Conservation (phyloP, 2,888 invertebrate species). For the Acronicta leporina region DNA sequence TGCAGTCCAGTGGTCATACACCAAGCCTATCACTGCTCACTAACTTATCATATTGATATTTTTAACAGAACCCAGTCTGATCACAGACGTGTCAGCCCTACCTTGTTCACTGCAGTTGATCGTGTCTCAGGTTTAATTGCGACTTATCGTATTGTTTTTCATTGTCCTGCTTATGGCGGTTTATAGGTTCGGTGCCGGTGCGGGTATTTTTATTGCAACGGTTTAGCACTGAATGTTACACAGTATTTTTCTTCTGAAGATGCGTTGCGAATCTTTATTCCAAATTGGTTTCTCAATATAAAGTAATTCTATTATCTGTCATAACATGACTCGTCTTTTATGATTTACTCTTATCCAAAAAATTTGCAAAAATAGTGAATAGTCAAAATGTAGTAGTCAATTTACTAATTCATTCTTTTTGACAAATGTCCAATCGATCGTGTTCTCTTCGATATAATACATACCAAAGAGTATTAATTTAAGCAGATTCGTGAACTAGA, state of each 20-base stretch:
- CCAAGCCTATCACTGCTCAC: no score
- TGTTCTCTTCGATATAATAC: slow-evolving; percentile 6
- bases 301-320: no score
- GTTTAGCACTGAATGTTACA: slow-evolving; percentile 20
- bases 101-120: slow-evolving; percentile 53
- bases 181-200: slow-evolving; percentile 42
- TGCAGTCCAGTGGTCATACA: no score
- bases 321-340: no score
- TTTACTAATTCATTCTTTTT: slow-evolving; percentile 20
- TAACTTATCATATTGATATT: no score
- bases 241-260: slow-evolving; percentile 11
- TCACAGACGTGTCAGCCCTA: slow-evolving; percentile 53
- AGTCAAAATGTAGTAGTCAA: slow-evolving; percentile 5
- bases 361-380: background rate
- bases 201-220: slow-evolving; percentile 45
- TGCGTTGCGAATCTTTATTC: background rate
- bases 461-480: slow-evolving; percentile 22
- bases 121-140: slow-evolving; percentile 64
- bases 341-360: background rate
- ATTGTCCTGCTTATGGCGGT: slow-evolving; percentile 59
- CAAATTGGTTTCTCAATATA: no score
- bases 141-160: slow-evolving; percentile 67
- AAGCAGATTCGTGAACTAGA: slow-evolving; percentile 26
- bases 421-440: slow-evolving; percentile 22
- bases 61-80: background rate